Percentiles rank a stretch among this genome's conserved stretches.
Conservation (phyloP, 2,113 vertebrate species). For the Pagrus major region DNA sequence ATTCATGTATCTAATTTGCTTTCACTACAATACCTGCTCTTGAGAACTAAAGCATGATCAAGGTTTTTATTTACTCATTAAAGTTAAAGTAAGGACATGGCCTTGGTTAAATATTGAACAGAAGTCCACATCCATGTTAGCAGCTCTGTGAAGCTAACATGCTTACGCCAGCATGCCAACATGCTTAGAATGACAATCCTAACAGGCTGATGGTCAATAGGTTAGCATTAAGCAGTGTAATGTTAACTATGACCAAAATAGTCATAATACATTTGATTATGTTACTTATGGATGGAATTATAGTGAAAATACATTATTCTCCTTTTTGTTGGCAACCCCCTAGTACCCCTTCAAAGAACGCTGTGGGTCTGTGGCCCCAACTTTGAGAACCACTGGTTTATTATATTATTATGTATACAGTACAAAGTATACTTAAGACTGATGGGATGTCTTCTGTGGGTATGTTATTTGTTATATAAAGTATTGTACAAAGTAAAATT, state of each 20-base stretch:
- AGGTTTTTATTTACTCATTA: neutral
- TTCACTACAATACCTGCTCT: neutral
- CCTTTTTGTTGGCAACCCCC: no score
- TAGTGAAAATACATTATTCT: no score
- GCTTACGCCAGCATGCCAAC: no score
- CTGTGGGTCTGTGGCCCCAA: no score
- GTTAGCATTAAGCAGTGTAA: neutral
- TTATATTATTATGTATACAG: no score
- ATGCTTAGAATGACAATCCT: neutral
- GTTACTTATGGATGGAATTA: no score
- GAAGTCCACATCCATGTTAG: neutral
- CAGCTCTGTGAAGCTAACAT: neutral
- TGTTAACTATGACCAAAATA: neutral
- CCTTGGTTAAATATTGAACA: neutral
- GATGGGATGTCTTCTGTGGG: neutral
- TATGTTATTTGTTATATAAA: neutral
- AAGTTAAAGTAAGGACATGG: neutral
- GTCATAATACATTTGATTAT: no score
- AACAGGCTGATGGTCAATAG: no score
- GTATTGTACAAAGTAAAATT: neutral
- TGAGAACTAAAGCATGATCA: no score
- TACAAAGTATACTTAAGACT: no score
- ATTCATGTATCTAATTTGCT: neutral
- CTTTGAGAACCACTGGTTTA: no score
- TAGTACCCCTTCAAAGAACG: no score